Base-by-base conservation (phyloP, 2,888 invertebrate genomes). In the Baronia brevicornis region DNA sequence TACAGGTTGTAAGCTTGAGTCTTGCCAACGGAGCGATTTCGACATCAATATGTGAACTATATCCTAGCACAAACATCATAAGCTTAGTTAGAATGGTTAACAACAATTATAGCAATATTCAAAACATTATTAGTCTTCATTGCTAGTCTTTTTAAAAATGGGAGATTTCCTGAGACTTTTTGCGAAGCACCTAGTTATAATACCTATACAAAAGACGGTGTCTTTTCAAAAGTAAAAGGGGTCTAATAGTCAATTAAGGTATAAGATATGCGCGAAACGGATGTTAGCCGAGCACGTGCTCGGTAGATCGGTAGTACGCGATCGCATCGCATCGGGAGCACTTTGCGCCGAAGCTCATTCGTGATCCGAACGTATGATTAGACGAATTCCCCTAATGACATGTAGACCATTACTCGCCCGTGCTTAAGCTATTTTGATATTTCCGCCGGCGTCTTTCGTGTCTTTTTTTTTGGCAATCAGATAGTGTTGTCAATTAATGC, bases 391-490 rank as follows among this genome's bases (percentile, higher is more conserved):
- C 48, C 49, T 58, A 62, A 67, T 60, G 57, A 59, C 51, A 51
- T 43, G 45, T 48, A 42, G 42, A 45, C 37, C 55, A 48, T 54
- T 55, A 56, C 52, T 51, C 48, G 49, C 34, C 33, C 25, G 31
- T 32, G 50, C 49, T 55, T 57, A 49, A 51, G 45, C 51, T 51
- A 57, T 53, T 54, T 45, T 46, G 46, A 41, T 48, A 47, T 60
- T 68, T 78, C 78, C 78, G 77, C 71, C 70, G 78, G 64, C 44
- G 28, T 49, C 66, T 59, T 65, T 65, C 50, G 52, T 57, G 60
- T 53, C 46, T 38, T 41, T 20, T 33, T 19, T 37, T 32, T 38
- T 26, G 36, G 36, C 44, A 51, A 43, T 44, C 44, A 48, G n/a
- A n/a, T 40, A 47, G 51, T 51, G 48, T 43, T 54, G 45, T 42